Conservation (phyloP, 1,140 invertebrate genomes). For the Matsumurasca onukii region DNA sequence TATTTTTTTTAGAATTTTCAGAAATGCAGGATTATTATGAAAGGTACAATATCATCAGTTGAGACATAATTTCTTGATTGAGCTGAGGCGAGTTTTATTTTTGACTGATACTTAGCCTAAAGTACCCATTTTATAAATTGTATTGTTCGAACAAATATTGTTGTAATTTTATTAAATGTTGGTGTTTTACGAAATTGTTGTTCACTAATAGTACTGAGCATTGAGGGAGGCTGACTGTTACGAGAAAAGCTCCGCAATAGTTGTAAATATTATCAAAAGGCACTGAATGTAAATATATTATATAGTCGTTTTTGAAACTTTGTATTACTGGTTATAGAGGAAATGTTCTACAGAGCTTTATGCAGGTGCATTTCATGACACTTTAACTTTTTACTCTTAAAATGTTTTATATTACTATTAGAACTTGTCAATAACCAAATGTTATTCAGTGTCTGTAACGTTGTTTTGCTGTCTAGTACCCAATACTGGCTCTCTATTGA, state of each 20-base stretch:
- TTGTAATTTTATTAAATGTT: neutral
- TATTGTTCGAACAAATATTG: neutral
- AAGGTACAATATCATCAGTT: neutral
- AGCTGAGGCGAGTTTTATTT: neutral
- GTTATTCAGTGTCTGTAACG: slow-evolving; percentile 8
- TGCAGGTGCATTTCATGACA: slow-evolving; percentile 16
- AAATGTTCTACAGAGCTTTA: slow-evolving; percentile 14
- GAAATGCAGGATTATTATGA: neutral
- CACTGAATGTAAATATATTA: slow-evolving; percentile 22
- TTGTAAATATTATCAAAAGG: slow-evolving; percentile 2
- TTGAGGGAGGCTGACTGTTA: neutral
- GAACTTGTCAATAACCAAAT: neutral
- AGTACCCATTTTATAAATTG: neutral
- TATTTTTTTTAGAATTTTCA: slow-evolving; percentile 10
- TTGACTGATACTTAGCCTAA: neutral
- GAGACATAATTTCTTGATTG: slow-evolving; percentile 2
- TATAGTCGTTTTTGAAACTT: slow-evolving; percentile 17
- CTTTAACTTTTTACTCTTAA: slow-evolving; percentile 20
- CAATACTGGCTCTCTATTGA: slow-evolving; percentile 13
- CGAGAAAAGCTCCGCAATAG: neutral
- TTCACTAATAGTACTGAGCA: neutral
- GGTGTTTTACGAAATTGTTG: neutral
- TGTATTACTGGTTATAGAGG: neutral
- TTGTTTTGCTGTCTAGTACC: slow-evolving; percentile 26
- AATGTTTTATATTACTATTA: slow-evolving; percentile 19